These are phyloP conservation scores for Tenthredo amoena DNA, from an alignment of 2,888 invertebrate genomes.

Conservation along the genomic window DNA sequence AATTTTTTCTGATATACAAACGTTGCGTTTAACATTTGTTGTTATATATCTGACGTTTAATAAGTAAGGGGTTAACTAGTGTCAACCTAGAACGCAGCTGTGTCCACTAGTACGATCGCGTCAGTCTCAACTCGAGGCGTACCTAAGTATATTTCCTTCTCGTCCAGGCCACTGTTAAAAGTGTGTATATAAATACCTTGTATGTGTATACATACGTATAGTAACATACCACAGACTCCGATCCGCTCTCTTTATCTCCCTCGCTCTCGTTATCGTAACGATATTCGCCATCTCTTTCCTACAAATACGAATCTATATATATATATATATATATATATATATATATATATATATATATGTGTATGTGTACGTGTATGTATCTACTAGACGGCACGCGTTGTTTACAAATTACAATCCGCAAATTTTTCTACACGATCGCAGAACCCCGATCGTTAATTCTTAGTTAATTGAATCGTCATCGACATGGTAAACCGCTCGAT, in stretches of 20 bases:
- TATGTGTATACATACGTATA: neutral
- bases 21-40: neutral
- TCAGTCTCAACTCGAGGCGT: constrained; percentile 10
- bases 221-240: neutral
- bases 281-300: neutral
- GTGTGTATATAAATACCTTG: neutral
- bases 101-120: constrained; percentile 58
- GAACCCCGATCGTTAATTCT: constrained; percentile 17
- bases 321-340: neutral
- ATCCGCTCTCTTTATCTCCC: neutral
- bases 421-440: neutral
- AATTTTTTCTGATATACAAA: neutral
- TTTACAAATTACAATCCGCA: constrained; percentile 8
- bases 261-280: constrained; percentile 6
- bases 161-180: neutral
- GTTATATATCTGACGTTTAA: constrained; percentile 45
- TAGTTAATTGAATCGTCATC: constrained; percentile 43
- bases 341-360: neutral
- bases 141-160: neutral
- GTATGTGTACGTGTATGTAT: neutral
- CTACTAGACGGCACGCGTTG: constrained; percentile 19
- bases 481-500: neutral
- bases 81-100: constrained; percentile 71
- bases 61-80: constrained; percentile 70
- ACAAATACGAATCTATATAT: no score